Base-by-base conservation (phyloP, 2,888 invertebrate species). In the Dryadula phaetusa region DNA sequence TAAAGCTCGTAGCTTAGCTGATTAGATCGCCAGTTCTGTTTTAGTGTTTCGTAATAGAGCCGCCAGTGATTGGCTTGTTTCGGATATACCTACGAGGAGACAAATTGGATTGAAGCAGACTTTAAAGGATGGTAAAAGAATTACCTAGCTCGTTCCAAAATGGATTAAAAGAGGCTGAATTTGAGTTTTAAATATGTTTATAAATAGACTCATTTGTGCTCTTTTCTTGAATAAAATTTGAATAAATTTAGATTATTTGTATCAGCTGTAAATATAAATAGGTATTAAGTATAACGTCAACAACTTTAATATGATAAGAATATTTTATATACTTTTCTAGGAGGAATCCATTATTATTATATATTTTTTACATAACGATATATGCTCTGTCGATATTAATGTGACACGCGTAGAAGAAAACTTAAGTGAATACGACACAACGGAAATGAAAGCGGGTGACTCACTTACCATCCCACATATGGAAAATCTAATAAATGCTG, bases 101-200 rank as follows among this genome's bases (percentile, higher is more conserved):
- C 86, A 89, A 90, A 90, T 90, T 90, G 89, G 87, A 88, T 88
- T 81, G 81, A 80, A 83, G 82, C 86, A 86, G 84, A 83, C 81
- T 82, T 79, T 82, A 83, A 81, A 68, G 72, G 66, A 67, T 82
- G 79, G 82, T 81, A 75, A 78, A 76, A 75, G 70, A 72, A 72
- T 71, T 71, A 65, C 64, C 64, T 52, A 49, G 65, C 64, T 62
- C 49, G 52, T 62, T 67, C 7, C 7, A 49, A 28, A 66, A 69
- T 63, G 61, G 64, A 70, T 65, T 54, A 46, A 61, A 69, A 66
- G 49, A 49, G 42, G 46, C 7, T 25, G 12, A 22, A 22, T 46
- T 46, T 22, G 10, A 46, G 20, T 20, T 20, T 46, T 20, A 46
- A 20, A 20, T 12, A 12, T 5, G 3, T 22, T 46, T 20, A n/a